Conservation (phyloP, 2,113 vertebrate species). For the Lampris incognitus region DNA sequence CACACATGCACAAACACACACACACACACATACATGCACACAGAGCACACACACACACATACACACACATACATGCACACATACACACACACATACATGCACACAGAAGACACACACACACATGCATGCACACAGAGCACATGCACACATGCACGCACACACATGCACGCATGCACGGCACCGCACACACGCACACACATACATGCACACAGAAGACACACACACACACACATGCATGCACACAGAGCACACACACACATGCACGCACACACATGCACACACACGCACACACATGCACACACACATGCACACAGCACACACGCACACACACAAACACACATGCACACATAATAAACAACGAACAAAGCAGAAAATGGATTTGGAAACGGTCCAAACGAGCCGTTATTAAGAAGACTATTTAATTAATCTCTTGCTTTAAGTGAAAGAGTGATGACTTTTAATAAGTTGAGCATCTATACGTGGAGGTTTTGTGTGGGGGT, state of each 20-base stretch:
- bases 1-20: too few species aligned
- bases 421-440: too few species aligned
- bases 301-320: slow-evolving; percentile 41
- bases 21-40: too few species aligned
- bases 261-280: slow-evolving; percentile 55
- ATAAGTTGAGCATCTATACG: too few species aligned
- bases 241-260: slow-evolving; percentile 28
- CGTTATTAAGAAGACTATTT: too few species aligned
- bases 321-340: slow-evolving; percentile 62
- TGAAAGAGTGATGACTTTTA: too few species aligned
- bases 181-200: slow-evolving; percentile 12
- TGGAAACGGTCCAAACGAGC: too few species aligned
- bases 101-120: too few species aligned
- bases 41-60: background rate
- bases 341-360: too few species aligned
- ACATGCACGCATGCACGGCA: slow-evolving; percentile 35
- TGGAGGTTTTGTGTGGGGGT: too few species aligned
- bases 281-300: slow-evolving; percentile 46
- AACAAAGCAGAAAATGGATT: too few species aligned
- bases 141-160: background rate
- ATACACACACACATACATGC: background rate
- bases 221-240: background rate
- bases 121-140: background rate
- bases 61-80: slow-evolving; percentile 1
- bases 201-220: slow-evolving; percentile 17